Evolutionary conservation across 2,113 vertebrate genomes (phyloP), one percentile per base, ranked within the genome.

Genomic region (Mesitornis unicolor): DNA sequence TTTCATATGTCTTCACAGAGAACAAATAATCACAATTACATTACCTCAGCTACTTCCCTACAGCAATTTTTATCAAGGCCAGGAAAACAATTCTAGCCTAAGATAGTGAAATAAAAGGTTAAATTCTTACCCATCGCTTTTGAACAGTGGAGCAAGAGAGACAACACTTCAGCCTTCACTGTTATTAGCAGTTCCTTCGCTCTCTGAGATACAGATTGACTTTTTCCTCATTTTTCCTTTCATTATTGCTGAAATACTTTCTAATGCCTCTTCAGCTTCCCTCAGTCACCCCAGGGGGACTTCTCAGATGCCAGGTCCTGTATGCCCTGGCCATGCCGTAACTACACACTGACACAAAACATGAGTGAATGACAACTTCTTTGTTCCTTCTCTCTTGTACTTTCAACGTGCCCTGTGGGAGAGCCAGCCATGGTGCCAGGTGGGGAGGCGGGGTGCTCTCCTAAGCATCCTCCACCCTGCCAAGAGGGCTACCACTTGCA

Each of bases 351-450:
- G 82, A 42, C 61, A 79, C 14, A 61, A 70, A 69, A 11, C 19
- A 53, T 2, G 6, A 60, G 65, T 5, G 25, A 70, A 7, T 0
- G 6, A 18, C 40, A 43, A 2, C 4, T 59, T 33, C 35, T 6
- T 13, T 22, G 20, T 50, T 13, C 3, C 1, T 64, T 15, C 45
- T 47, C 35, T n/a, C 74, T 33, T 3, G 1, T 4, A 6, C 38
- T n/a, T 50, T 1, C 42, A 20, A 35, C 0, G 1, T 7, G 48
- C 13, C 13, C 22, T 10, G 35, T 5, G 4, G n/a, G 21, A 75
- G 7, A 54, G 28, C 12, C 19, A 3, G 18, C 13, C 42, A 17
- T 4, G 29, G 38, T 9, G 22, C 31, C 67, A 45, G 6, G 14
- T 21, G 22, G 6, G 50, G 22, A 57, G 11, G 11, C 5, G 43